These are phyloP conservation scores for Prionace glauca DNA, from an alignment of 2,797 vertebrate genomes.

Conservation along the genomic window DNA sequence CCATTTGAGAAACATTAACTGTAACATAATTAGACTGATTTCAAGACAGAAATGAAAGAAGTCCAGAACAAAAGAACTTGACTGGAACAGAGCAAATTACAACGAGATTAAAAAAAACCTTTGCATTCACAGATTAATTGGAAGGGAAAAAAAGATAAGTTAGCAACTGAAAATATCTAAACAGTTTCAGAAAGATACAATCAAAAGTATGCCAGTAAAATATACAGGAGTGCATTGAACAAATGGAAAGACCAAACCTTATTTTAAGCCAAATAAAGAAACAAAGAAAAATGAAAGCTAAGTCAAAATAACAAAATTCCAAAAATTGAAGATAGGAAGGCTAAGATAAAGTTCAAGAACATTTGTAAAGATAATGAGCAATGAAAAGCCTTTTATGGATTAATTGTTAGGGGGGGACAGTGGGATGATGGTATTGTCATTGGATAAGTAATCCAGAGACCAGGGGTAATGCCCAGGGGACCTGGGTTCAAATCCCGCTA, in stretches of 20 bases:
- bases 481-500: too few species aligned
- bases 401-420: not conserved
- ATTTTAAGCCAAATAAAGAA: not conserved
- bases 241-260: not conserved
- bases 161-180: not conserved
- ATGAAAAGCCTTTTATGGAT: not conserved
- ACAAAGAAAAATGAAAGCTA: not conserved
- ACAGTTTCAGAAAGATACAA: not conserved
- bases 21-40: not conserved
- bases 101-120: not conserved
- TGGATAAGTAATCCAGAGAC: too few species aligned
- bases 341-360: not conserved
- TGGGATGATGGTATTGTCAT: too few species aligned
- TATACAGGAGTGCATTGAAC: not conserved
- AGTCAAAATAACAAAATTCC: not conserved
- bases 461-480: too few species aligned
- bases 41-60: not conserved
- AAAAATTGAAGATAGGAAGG: not conserved
- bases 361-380: not conserved
- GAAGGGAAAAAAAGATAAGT: not conserved
- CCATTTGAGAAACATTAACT: not conserved
- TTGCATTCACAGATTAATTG: not conserved
- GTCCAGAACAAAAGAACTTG: not conserved
- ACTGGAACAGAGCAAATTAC: not conserved
- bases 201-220: not conserved